Conservation (phyloP, 2,797 vertebrate genomes). For the Coreius guichenoti region DNA sequence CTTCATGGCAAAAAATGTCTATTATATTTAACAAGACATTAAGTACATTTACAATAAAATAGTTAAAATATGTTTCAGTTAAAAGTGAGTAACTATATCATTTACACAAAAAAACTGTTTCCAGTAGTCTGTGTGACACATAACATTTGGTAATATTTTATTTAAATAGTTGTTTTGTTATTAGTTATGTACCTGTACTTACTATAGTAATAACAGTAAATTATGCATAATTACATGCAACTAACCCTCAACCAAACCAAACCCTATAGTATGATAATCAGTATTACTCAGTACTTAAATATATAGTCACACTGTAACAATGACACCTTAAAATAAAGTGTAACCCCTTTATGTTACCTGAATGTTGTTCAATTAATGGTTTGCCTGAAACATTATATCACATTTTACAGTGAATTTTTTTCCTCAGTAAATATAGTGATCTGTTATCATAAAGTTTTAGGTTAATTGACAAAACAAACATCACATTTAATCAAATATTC, state of each 20-base stretch:
- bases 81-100: background rate
- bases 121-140: background rate
- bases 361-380: background rate
- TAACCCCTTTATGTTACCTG: background rate
- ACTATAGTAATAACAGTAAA: too few species aligned
- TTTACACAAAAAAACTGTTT: background rate
- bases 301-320: too few species aligned
- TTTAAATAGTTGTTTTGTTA: background rate
- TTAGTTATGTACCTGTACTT: background rate
- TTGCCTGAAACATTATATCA: background rate
- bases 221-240: too few species aligned
- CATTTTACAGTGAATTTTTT: background rate
- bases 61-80: background rate
- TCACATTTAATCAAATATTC: background rate
- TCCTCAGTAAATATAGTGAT: background rate
- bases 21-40: background rate
- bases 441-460: background rate
- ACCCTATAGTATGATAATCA: too few species aligned
- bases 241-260: too few species aligned
- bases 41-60: background rate
- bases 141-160: background rate
- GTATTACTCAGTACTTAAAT: too few species aligned
- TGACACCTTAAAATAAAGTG: too few species aligned
- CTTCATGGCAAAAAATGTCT: too few species aligned
- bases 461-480: background rate